Evolutionary conservation across 2,888 invertebrate species (phyloP), one percentile per base, ranked within the genome.

Genomic region (Eledona agricola): DNA sequence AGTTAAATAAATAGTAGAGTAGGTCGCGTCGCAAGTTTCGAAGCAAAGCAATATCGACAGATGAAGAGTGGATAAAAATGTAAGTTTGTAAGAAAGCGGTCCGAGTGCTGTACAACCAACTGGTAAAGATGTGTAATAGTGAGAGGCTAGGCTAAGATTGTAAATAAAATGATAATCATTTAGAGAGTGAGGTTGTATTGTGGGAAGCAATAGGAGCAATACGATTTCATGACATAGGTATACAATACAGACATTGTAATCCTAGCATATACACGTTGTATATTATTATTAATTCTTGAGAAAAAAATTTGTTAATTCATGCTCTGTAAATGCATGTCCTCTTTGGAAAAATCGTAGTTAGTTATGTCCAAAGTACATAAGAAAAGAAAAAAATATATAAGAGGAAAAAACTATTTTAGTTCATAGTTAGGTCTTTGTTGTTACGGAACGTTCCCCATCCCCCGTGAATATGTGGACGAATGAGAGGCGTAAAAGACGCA

Each of bases 1-100:
- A 65, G 90, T 89, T 69, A 89, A 89, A 81, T 90, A 88, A 81
- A 71, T 68, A 37, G 10, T 45, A 45, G 25, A 32, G 22, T 45
- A 34, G 22, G 43, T 22, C 42, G 40, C 23, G 19, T 43, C 25
- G 31, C 7, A 35, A 55, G 52, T 53, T 57, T 53, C 40, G 54
- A 56, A 64, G 23, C 19, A 19, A 67, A 71, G 71, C 71, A 70
- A 70, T 70, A 71, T 66, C 57, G 61, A 57, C 59, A 61, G 52
- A n/a, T n/a, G 45, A 53, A 54, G 59, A 32, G 51, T 54, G 32
- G 28, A 50, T 40, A 22, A 12, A 20, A 13, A 46, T 29, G 2
- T 42, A 43, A 35, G 38, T 37, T 47, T 47, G 26, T 47, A 37
- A 28, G n/a, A n/a, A n/a, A n/a, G 26, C 34, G 31, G 17, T 50